Percentiles rank a stretch among this genome's conserved stretches.
phyloP scores from a whole-genome alignment of 2,113 vertebrate species.

The Trematocara variabile region DNA sequence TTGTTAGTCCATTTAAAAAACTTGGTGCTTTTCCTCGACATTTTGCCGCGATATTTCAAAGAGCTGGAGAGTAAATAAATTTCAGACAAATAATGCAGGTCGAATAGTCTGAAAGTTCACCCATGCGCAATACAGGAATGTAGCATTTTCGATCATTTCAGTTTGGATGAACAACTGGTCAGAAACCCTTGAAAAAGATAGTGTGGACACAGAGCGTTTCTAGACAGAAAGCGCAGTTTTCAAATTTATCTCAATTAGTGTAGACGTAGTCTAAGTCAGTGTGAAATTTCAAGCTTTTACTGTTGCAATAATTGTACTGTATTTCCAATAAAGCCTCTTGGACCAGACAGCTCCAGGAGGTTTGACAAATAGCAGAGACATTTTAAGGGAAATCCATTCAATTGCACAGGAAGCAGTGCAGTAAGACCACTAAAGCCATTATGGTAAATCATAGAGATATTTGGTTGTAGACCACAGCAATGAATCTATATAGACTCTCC shows the following conservation, averaged over 20 bases:
- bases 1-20: background rate
- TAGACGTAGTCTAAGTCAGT: background rate
- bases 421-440: accelerated
- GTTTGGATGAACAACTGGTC: accelerated
- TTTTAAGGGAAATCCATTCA: background rate
- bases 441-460: background rate
- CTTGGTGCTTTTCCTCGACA: background rate
- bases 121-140: background rate
- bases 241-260: background rate
- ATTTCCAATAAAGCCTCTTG: background rate
- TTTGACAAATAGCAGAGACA: background rate
- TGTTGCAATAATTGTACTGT: background rate
- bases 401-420: background rate
- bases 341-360: background rate
- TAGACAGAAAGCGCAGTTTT: accelerated
- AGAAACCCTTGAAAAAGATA: background rate
- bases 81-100: background rate
- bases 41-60: background rate
- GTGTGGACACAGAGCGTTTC: background rate
- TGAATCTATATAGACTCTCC: background rate
- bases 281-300: background rate
- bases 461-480: background rate
- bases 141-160: background rate
- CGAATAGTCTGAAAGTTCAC: accelerated
- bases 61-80: background rate